A percentile compares a stretch with the other conserved stretches of the same genome.
These are phyloP conservation scores for Pelodiscus sinensis DNA, from an alignment of 2,113 vertebrate genomes.

Conservation along the genomic window DNA sequence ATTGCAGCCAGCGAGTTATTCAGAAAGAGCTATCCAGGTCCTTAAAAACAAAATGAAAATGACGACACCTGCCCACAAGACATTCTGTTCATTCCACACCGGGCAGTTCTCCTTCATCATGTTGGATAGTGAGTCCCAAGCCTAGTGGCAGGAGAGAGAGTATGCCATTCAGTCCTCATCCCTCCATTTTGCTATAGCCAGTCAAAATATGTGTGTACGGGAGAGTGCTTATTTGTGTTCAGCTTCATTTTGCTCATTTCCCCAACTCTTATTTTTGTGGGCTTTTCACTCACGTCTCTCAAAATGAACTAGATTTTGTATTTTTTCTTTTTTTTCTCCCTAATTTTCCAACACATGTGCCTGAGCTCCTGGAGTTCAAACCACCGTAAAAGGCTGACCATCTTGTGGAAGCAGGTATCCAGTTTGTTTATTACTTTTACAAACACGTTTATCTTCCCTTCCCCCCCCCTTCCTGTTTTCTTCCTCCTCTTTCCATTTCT, in stretches of 20 bases:
- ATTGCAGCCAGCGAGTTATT: no score
- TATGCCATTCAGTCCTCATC: background rate
- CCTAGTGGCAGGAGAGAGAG: background rate
- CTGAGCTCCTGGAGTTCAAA: constrained; percentile 23
- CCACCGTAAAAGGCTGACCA: background rate
- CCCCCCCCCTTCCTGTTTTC: background rate
- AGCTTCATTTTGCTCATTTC: background rate
- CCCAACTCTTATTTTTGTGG: accelerated
- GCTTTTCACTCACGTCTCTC: background rate
- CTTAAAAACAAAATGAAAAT: background rate
- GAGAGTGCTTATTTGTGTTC: background rate
- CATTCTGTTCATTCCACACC: accelerated
- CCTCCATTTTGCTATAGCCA: background rate
- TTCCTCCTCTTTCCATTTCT: accelerated
- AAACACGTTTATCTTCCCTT: background rate
- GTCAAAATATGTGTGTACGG: background rate
- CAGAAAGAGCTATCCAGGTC: no score
- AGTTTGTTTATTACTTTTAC: background rate
- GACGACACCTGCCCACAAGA: background rate
- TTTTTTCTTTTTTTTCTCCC: constrained; percentile 7
- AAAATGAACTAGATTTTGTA: background rate
- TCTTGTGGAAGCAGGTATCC: background rate
- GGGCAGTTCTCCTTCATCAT: background rate
- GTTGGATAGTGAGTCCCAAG: background rate
- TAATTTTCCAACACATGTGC: background rate